Evolutionary conservation across 2,888 invertebrate genomes (phyloP), one percentile per base, ranked within the genome.

Genomic region (Epinotia demarniana): DNA sequence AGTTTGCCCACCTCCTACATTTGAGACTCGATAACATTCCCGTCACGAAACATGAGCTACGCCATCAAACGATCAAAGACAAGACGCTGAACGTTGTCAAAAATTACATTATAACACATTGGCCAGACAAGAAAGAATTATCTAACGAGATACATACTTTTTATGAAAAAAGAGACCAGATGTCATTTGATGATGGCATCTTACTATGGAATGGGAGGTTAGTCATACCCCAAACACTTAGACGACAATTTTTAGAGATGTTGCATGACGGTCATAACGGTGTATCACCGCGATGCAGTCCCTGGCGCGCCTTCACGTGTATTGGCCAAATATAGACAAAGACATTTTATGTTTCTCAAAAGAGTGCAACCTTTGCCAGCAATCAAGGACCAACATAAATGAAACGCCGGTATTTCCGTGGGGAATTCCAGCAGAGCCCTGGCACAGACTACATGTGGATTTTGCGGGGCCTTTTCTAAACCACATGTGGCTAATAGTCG

Each of bases 1-100:
- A 71, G 23, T 71, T 71, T 27, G 60, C 71, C 19, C 71, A 71
- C 8, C 61, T 71, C 12, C 33, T 71, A 16, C 46, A 71, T 53
- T 18, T 71, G 16, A 49, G 49, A 33, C 71, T 71, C 16, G 58
- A 61, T 1, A 60, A 61, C 19, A 71, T 71, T 16, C 58, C 71
- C 3, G 49, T 71, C n/a, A 61, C 71, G 8, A 61, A 61, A 61
- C 61, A 13, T 23, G 58, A 58, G 23, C 27, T 66, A 55, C 33
- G 16, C 1, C 33, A 66, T 27, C 27, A 66, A 11, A 64, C 12
- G 1, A 8, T 63, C 4, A 63, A 63, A 43, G 46, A 63, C 46
- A 63, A 63, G 11, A 63, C 46, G 5, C 63, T 63, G 4, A 46
- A 63, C 43, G 18, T 12, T 19, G 18, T 19, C 16, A 66, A 53